Evolutionary conservation across 1,140 invertebrate species (phyloP).

Genomic region (Drosophila tropicalis): DNA sequence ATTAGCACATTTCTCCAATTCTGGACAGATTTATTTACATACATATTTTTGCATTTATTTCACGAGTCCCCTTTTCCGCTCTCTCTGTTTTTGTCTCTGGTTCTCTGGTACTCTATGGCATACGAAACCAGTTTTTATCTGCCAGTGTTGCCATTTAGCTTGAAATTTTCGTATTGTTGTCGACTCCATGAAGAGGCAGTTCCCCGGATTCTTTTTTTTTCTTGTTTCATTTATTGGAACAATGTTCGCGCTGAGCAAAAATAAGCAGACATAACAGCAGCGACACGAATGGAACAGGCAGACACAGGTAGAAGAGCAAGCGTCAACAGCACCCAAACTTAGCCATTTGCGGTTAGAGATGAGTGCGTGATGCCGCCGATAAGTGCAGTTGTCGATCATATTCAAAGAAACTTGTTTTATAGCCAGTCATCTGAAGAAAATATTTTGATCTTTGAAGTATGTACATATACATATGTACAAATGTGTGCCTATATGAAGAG

Average conservation of each 20-base stretch:
- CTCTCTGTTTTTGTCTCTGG: slow-evolving; percentile 14
- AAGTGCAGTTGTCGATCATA: neutral
- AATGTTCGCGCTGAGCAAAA: slow-evolving; percentile 5
- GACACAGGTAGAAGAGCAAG: slow-evolving; percentile 17
- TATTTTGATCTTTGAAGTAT: no score
- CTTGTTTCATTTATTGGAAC: slow-evolving; percentile 6
- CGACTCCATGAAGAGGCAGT: neutral
- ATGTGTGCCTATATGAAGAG: no score
- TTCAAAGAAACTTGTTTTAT: no score
- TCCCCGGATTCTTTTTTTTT: slow-evolving; percentile 18
- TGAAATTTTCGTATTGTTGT: slow-evolving; percentile 49
- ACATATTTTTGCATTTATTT: slow-evolving; percentile 45
- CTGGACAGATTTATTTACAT: slow-evolving; percentile 45
- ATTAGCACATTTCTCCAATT: slow-evolving; percentile 57
- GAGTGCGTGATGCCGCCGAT: neutral
- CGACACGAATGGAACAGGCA: neutral
- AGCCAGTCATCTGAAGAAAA: no score
- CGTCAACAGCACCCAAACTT: slow-evolving; percentile 37
- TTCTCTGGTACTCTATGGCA: slow-evolving; percentile 31
- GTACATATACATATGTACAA: no score
- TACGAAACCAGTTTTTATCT: slow-evolving; percentile 55
- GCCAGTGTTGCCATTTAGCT: slow-evolving; percentile 70
- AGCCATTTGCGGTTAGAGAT: slow-evolving; percentile 33
- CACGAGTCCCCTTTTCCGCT: neutral
- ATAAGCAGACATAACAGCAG: slow-evolving; percentile 3